Evolutionary conservation across 2,888 invertebrate genomes (phyloP), one percentile per base, ranked within the genome.

Genomic region (Apotomis turbidana): DNA sequence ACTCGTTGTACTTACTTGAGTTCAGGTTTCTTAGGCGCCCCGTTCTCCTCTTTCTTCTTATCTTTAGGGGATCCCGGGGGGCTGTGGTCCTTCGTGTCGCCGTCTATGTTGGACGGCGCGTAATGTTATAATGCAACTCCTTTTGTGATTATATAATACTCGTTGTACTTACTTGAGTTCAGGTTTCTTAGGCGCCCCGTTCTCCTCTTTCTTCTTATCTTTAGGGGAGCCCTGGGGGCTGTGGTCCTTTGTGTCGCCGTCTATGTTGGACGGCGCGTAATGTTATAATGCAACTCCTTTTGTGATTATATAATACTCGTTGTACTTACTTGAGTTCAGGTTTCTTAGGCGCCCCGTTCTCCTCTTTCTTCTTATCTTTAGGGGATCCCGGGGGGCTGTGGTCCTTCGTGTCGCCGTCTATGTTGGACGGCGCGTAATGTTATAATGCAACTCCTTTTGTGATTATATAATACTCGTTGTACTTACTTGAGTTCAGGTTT

Each of bases 241-340:
- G 83, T 95, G 96, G 79, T 95, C 95, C 71, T 93, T 93, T 52
- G 88, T 85, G 60, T 94, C 94, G 2, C 93, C 94, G 69, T 93
- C 94, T 70, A 93, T 85, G 79, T 95, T 95, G 77, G 95, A 96
- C 9, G 96, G 95, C 63, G 95, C 96, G 89, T 97, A 97, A 15
- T 15, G 15, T 44, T 15, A 15, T 15, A 15, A 15, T 15, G 15
- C 15, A 15, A 15, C 15, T 15, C 15, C 15, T 15, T 15, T 15
- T 15, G 15, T n/a, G n/a, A n/a, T 15, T 15, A 15, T 15, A 41
- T 44, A 4, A 3, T 52, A 44, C 0, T n/a, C n/a, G n/a, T n/a
- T n/a, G n/a, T 1, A 13, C 90, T 88, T 15, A 15, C 15, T 15
- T 15, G 15, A 15, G 15, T 15, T 15, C 15, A 15, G 15, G 15